phyloP scores from a whole-genome alignment of 1,140 invertebrate genomes.

The Drosophila obscura region DNA sequence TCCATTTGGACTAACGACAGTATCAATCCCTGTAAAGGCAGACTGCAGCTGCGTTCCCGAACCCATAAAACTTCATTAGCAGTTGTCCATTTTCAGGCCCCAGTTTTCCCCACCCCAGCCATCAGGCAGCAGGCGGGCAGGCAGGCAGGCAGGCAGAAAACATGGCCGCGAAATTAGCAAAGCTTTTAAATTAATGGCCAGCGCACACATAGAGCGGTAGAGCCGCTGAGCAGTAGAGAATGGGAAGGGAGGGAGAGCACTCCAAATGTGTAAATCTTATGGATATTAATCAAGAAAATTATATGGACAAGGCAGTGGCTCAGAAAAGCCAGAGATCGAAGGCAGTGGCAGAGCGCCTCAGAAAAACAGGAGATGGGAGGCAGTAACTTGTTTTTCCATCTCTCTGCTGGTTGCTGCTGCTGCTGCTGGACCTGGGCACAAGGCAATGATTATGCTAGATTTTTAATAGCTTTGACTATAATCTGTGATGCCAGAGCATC shows the following conservation, averaged over 20 bases:
- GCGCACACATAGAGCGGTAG: slow-evolving; percentile 19
- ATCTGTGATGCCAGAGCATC: slow-evolving; percentile 50
- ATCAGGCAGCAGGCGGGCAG: no score
- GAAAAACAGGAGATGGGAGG: slow-evolving; percentile 1
- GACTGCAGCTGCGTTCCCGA: slow-evolving; percentile 59
- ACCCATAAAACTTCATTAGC: slow-evolving; percentile 78
- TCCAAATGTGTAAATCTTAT: slow-evolving; percentile 69
- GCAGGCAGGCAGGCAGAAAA: background rate
- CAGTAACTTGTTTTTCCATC: slow-evolving; percentile 50
- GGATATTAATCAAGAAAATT: slow-evolving; percentile 82
- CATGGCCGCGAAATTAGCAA: slow-evolving; percentile 63
- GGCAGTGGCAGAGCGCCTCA: slow-evolving; percentile 30
- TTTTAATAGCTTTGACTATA: slow-evolving; percentile 80
- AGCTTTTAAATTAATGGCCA: slow-evolving; percentile 72
- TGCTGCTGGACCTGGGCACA: slow-evolving; percentile 3
- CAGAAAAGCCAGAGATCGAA: no score
- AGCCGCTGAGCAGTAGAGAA: no score
- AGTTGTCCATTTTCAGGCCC: slow-evolving; percentile 16
- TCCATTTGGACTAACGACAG: slow-evolving; percentile 50
- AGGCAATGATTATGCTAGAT: slow-evolving; percentile 74
- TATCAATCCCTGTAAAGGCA: slow-evolving; percentile 29
- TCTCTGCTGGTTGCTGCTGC: background rate
- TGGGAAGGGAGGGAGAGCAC: background rate
- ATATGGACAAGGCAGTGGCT: slow-evolving; percentile 56
- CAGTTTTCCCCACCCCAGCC: slow-evolving; percentile 1